Conservation (phyloP, 2,797 vertebrate genomes). For the Cheirogaleus major region DNA sequence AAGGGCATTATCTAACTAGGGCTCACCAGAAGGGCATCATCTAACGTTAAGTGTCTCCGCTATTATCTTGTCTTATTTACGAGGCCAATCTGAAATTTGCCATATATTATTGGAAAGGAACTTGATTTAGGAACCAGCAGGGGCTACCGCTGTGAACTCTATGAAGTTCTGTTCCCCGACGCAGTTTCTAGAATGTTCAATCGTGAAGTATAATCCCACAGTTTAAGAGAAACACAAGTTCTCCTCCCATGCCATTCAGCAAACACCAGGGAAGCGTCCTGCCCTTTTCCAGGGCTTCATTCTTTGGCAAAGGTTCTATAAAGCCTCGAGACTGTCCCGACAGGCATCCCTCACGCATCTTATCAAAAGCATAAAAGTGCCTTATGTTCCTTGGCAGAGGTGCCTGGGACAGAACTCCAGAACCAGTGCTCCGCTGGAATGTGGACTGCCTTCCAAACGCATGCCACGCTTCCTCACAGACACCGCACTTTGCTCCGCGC, state of each 20-base stretch:
- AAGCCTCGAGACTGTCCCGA: neutral
- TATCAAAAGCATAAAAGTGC: neutral
- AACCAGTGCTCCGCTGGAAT: neutral
- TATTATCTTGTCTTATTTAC: neutral
- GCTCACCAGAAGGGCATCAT: neutral
- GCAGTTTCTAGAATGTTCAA: slow-evolving; percentile 30
- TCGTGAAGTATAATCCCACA: neutral
- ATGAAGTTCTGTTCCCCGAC: neutral
- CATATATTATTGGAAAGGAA: neutral
- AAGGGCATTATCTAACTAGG: neutral
- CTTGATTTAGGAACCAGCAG: neutral
- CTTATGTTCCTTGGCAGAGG: slow-evolving; percentile 54
- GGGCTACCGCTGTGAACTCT: neutral
- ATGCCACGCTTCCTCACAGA: neutral
- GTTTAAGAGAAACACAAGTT: neutral
- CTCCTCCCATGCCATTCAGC: neutral
- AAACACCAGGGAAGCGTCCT: neutral
- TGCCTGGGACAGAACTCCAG: neutral
- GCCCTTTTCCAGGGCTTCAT: neutral
- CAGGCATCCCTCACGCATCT: neutral
- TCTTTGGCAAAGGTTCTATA: neutral
- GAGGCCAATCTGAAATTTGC: neutral
- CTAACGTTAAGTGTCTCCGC: neutral
- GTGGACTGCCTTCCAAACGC: neutral
- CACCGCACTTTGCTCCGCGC: neutral